Conservation (phyloP, 2,797 vertebrate species). For the Heterohyrax brucei region DNA sequence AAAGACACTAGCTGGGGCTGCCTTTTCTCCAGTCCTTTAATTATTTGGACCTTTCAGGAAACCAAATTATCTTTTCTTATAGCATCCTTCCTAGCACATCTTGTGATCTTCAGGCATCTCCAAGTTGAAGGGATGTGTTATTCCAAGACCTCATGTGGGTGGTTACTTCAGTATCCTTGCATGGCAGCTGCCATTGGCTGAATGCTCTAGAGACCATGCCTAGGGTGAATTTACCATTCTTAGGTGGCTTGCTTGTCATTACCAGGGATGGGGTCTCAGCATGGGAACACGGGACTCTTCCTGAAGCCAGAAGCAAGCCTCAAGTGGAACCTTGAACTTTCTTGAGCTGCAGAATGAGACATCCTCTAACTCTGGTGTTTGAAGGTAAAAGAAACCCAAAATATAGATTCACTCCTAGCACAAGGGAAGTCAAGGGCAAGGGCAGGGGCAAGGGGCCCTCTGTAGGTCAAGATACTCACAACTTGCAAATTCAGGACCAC, state of each 20-base stretch:
- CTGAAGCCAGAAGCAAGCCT: neutral
- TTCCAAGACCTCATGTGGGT: neutral
- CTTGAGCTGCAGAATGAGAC: neutral
- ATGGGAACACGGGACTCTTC: accelerated
- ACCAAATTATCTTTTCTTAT: neutral
- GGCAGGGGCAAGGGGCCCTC: neutral
- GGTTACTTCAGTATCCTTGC: neutral
- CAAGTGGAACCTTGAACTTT: neutral
- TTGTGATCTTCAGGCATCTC: neutral
- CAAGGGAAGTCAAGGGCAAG: too few relatives aligned
- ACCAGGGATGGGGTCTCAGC: neutral
- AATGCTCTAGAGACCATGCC: neutral
- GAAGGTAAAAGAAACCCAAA: neutral
- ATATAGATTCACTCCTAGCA: neutral
- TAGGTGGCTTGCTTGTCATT: neutral
- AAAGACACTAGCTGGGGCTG: neutral
- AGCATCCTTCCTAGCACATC: neutral
- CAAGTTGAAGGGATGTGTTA: neutral
- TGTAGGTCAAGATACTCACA: neutral
- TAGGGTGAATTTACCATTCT: accelerated
- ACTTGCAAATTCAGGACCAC: neutral
- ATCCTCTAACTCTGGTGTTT: neutral
- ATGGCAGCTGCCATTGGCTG: neutral
- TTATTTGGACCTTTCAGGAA: neutral
- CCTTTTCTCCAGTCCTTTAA: neutral